Base-by-base conservation (phyloP, 2,888 invertebrate species). In the Siphonodentalium dalli region DNA sequence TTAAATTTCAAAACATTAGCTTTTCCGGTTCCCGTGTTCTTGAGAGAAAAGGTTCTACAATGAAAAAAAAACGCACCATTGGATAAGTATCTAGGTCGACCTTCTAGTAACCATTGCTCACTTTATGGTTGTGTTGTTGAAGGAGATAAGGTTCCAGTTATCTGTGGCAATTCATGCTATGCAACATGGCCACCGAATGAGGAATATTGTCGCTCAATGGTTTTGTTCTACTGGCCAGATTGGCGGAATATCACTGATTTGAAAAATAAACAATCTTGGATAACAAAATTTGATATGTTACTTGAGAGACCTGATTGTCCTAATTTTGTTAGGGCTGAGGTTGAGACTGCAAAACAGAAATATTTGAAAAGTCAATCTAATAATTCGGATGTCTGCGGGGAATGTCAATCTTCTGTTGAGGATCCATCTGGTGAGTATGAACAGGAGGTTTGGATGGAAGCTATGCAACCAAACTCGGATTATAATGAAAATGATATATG, bases 391-490 rank as follows among this genome's bases (percentile, higher is more conserved):
- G n/a, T n/a, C n/a, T n/a, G n/a, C n/a, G n/a, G n/a, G n/a, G n/a
- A n/a, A n/a, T n/a, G n/a, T n/a, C n/a, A n/a, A n/a, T n/a, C n/a
- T n/a, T n/a, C n/a, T n/a, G n/a, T n/a, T n/a, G n/a, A n/a, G n/a
- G n/a, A 6, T 41, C 7, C 28, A 18, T 23, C 43, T 0, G 13
- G 9, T 15, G 21, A 11, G 26, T 33, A 29, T n/a, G 43, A 59
- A 9, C n/a, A n/a, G n/a, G 61, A 62, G 15, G 64, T 61, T 13
- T 65, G 64, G 65, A 61, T 63, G 54, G 55, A 63, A 8, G 3
- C 48, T 24, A 8, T 58, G 2, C 40, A 46, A 34, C 63, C 60
- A 29, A 34, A 38, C 23, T 2, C 11, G 11, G 23, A 46, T n/a
- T 48, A 43, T 52, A 49, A 48, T 1, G 33, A 42, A n/a, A n/a